phyloP scores from a whole-genome alignment of 2,888 invertebrate genomes.

The Rhingia rostrata region DNA sequence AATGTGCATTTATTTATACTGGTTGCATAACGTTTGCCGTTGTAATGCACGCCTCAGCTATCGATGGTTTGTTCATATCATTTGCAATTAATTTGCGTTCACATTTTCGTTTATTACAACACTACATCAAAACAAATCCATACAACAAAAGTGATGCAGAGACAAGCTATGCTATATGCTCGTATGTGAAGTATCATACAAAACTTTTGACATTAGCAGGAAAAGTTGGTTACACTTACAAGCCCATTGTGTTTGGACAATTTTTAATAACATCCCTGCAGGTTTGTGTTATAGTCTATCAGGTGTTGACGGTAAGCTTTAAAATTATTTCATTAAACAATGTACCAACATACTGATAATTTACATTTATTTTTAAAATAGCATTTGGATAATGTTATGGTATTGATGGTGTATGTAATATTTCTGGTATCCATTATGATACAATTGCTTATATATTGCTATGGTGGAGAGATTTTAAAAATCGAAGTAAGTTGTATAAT shows the following conservation, averaged over 20 bases:
- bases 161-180: slow-evolving; percentile 72
- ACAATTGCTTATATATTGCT: slow-evolving; percentile 81
- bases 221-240: slow-evolving; percentile 77
- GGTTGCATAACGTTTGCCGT: slow-evolving; percentile 77
- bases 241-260: slow-evolving; percentile 80
- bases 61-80: slow-evolving; percentile 80
- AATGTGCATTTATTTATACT: slow-evolving; percentile 77
- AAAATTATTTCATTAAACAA: not conserved
- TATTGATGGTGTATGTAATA: slow-evolving; percentile 77
- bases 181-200: slow-evolving; percentile 78
- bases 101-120: slow-evolving; percentile 79
- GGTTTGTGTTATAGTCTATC: slow-evolving; percentile 81
- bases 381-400: slow-evolving; percentile 78
- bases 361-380: slow-evolving; percentile 38
- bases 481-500: slow-evolving; percentile 76
- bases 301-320: slow-evolving; percentile 78
- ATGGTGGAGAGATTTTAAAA: slow-evolving; percentile 81
- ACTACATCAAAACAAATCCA: slow-evolving; percentile 69
- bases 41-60: slow-evolving; percentile 78
- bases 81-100: slow-evolving; percentile 79
- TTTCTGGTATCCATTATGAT: slow-evolving; percentile 79
- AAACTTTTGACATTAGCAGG: slow-evolving; percentile 76
- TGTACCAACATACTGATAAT: not conserved
- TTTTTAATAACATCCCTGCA: slow-evolving; percentile 81
- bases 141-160: slow-evolving; percentile 62